Base-by-base conservation (phyloP, 2,797 vertebrate species). In the Limnodromus scolopaceus region DNA sequence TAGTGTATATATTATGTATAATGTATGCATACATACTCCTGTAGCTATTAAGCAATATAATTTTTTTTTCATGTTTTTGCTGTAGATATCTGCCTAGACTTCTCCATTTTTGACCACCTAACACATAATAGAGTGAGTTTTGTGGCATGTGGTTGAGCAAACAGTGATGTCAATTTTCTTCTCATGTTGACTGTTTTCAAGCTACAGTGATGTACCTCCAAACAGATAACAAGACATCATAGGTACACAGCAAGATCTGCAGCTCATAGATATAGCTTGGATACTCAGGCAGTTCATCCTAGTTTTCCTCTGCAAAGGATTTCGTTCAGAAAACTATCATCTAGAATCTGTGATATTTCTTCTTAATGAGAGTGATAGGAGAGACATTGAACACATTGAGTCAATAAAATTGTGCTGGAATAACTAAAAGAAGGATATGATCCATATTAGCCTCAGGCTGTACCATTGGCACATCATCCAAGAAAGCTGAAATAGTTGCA, bases 391-490 rank as follows among this genome's bases (percentile, higher is more conserved):
- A 96, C 96, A 95, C 80, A 94, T 41, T 96, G 90, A 95, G 71
- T 74, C 63, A 95, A 96, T 96, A 94, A 95, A 95, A 79, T 54
- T 43, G 53, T 60, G 36, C 77, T 92, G 77, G 70, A 92, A 92
- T 94, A 89, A 82, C 90, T 91, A 54, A 93, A 82, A 93, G 58
- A 93, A 95, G 66, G 77, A 91, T 94, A 89, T 57, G 86, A 95
- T 92, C 80, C 57, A 17, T 87, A 84, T 93, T 82, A 89, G 82
- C 68, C 76, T 84, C 63, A 92, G 94, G 84, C 92, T 38, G 9
- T 77, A 94, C 49, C 53, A 60, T 18, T 96, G 96, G 93, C 95
- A 92, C 49, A 61, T 70, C 94, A 94, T 92, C 90, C 94, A 95
- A 94, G 90, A 93, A 91, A 92, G 75, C 55, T 89, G 81, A 88